Conservation (phyloP, 2,797 vertebrate genomes). For the Amphiprion clarkii region DNA sequence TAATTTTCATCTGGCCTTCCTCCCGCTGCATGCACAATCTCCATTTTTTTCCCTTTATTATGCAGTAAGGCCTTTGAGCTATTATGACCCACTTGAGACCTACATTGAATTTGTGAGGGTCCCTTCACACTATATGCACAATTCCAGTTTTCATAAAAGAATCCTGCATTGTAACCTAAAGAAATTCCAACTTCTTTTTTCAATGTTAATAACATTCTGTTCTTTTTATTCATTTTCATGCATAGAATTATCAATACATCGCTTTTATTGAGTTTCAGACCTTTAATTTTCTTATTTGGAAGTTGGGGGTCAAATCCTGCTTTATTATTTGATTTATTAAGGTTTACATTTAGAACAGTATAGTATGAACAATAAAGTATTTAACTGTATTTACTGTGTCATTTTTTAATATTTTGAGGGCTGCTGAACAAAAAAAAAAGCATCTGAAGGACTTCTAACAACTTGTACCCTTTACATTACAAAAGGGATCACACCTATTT, state of each 20-base stretch:
- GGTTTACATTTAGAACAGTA: too few relatives aligned
- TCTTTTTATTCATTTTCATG: background rate
- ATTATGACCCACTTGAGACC: background rate
- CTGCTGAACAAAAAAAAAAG: background rate
- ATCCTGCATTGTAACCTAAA: background rate
- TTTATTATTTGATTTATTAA: background rate
- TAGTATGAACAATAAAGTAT: too few relatives aligned
- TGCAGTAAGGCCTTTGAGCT: background rate
- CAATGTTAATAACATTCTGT: background rate
- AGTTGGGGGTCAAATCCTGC: background rate
- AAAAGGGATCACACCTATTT: too few relatives aligned
- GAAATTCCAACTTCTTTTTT: background rate
- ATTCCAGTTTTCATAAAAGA: background rate
- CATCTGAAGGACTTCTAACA: background rate
- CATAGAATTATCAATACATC: background rate
- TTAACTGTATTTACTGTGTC: too few relatives aligned
- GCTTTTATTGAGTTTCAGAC: background rate
- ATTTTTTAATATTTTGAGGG: background rate
- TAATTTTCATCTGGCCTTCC: background rate
- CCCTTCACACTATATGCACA: background rate
- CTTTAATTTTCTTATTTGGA: background rate
- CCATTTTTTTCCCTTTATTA: background rate
- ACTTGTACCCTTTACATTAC: too few relatives aligned
- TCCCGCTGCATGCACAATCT: background rate
- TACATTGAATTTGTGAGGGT: background rate